Percentiles rank a stretch among this genome's conserved stretches.
Conservation (phyloP, 2,888 invertebrate species). For the Plebejus anna region DNA sequence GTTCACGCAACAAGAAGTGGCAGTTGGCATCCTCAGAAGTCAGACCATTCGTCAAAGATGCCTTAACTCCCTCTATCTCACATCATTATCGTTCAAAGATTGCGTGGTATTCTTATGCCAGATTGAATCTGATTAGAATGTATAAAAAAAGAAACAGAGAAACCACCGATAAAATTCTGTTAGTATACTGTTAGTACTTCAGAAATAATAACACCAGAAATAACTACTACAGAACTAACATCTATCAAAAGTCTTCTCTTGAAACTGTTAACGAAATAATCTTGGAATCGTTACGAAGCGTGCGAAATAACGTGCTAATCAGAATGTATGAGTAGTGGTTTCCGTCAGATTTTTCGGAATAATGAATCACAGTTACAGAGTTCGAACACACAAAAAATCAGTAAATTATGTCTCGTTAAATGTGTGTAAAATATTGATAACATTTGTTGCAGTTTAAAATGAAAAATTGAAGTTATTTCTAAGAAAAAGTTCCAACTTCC, state of each 20-base stretch:
- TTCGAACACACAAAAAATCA: not conserved
- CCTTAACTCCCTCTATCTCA: not conserved
- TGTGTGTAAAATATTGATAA: not conserved
- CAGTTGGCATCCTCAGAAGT: not conserved
- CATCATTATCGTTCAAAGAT: not conserved
- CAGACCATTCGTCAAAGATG: not conserved
- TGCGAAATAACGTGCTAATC: slow-evolving; percentile 29
- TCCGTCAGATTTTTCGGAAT: slow-evolving; percentile 44
- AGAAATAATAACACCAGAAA: not conserved
- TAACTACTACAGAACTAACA: not conserved
- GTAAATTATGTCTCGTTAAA: slow-evolving; percentile 1
- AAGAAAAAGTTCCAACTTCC: not conserved
- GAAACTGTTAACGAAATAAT: not conserved
- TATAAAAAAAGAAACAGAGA: not conserved
- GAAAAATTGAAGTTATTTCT: not conserved
- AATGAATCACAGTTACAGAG: slow-evolving; percentile 38
- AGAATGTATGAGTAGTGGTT: slow-evolving; percentile 31
- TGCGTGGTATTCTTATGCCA: not conserved
- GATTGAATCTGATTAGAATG: not conserved
- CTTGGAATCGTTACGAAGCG: slow-evolving; percentile 1
- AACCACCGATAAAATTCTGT: not conserved
- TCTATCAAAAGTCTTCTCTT: not conserved
- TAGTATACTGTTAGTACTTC: not conserved
- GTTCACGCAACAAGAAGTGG: slow-evolving; percentile 46
- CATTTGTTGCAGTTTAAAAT: not conserved